These are phyloP conservation scores for Poeciliopsis gracilis DNA, from an alignment of 2,797 vertebrate genomes.

Conservation along the genomic window DNA sequence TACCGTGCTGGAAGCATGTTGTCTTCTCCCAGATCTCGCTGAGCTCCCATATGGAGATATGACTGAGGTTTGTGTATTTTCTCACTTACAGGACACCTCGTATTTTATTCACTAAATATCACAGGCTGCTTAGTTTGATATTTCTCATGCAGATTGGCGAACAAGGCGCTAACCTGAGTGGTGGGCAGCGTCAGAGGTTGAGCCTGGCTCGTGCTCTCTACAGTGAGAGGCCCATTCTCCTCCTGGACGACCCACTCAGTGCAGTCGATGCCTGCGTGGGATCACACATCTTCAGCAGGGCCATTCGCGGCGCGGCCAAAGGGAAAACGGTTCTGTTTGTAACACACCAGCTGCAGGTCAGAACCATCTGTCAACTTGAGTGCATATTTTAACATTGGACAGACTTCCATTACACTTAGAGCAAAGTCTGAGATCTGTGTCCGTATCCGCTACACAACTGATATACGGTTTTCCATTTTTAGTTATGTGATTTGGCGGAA, in stretches of 20 bases:
- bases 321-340: slow-evolving; percentile 84
- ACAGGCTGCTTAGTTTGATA: not conserved
- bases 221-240: slow-evolving; percentile 81
- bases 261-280: slow-evolving; percentile 85
- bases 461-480: not conserved
- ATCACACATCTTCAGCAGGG: slow-evolving; percentile 80
- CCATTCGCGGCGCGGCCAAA: slow-evolving; percentile 72
- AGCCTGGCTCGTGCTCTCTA: slow-evolving; percentile 87
- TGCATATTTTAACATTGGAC: not conserved
- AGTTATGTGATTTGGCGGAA: not conserved
- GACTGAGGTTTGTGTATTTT: slow-evolving; percentile 81
- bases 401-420: not conserved
- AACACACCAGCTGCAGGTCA: slow-evolving; percentile 88
- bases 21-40: slow-evolving; percentile 81
- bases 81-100: not conserved
- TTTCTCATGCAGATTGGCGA: slow-evolving; percentile 81
- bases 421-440: not conserved
- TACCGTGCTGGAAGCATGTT: slow-evolving; percentile 82
- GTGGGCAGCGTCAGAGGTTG: slow-evolving; percentile 86
- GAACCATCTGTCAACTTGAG: not conserved
- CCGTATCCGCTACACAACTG: not conserved
- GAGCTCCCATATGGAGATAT: slow-evolving; percentile 84
- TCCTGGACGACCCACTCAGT: slow-evolving; percentile 87
- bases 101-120: slow-evolving; percentile 10
- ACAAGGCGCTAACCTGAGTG: slow-evolving; percentile 85